These are phyloP conservation scores for Indicator indicator DNA, from an alignment of 2,113 vertebrate species.

Conservation along the genomic window DNA sequence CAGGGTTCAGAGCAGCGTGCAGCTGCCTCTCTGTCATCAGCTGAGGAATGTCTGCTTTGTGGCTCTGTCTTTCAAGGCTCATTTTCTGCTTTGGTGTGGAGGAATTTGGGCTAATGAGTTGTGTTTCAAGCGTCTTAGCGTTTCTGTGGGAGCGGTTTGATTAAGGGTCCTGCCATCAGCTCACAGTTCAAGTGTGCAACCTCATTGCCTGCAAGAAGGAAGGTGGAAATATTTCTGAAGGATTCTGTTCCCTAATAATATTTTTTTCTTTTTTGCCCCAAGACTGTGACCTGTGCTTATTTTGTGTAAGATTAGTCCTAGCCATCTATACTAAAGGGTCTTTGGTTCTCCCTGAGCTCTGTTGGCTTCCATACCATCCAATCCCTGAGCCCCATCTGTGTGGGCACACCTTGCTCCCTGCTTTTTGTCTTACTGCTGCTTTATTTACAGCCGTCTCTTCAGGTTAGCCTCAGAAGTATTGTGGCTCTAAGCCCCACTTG, in stretches of 20 bases:
- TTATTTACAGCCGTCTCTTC: background rate
- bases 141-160: slow-evolving; percentile 12
- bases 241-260: background rate
- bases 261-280: background rate
- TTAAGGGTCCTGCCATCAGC: background rate
- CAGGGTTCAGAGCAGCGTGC: fast-evolving
- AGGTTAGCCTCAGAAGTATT: background rate
- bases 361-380: background rate
- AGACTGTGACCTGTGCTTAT: background rate
- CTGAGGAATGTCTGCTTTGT: background rate
- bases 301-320: background rate
- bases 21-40: background rate
- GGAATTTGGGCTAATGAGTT: slow-evolving; percentile 25
- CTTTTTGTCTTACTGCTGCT: background rate
- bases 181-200: background rate
- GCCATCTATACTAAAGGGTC: background rate
- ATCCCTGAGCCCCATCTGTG: background rate
- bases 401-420: background rate
- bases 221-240: background rate
- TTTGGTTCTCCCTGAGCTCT: background rate
- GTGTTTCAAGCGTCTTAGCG: background rate
- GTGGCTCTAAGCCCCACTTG: background rate
- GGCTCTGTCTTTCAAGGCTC: background rate
- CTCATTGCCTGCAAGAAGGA: background rate
- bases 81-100: background rate